These are phyloP conservation scores for Metaphire vulgaris DNA, from an alignment of 1,140 invertebrate genomes.

Conservation along the genomic window DNA sequence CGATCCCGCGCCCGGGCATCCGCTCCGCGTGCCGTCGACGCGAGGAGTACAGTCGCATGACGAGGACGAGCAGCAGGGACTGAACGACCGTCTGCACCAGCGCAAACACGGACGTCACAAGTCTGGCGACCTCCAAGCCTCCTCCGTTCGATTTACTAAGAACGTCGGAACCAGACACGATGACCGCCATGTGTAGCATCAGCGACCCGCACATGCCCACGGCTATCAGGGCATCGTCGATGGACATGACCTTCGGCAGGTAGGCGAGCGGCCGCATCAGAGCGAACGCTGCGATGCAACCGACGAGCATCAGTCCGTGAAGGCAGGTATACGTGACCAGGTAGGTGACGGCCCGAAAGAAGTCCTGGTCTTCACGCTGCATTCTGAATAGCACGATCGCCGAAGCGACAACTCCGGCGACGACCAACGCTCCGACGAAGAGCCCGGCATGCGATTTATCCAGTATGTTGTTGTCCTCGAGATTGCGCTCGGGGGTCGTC, in stretches of 20 bases:
- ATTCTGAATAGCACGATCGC: slow-evolving; percentile 21
- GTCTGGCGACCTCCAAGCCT: not conserved
- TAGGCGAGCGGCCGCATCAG: slow-evolving; percentile 1
- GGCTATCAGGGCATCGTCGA: slow-evolving; percentile 21
- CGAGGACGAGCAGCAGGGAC: slow-evolving; percentile 15
- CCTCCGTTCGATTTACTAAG: not conserved
- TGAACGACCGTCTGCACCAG: slow-evolving; percentile 9
- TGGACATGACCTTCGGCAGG: slow-evolving; percentile 8
- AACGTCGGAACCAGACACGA: slow-evolving; percentile 4
- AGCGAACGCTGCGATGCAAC: not conserved
- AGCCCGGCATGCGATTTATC: slow-evolving; percentile 24
- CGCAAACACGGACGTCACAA: not conserved
- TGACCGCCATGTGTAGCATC: slow-evolving; percentile 8
- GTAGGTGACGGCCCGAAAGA: not conserved
- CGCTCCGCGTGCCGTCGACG: not conserved
- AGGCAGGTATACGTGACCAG: slow-evolving; percentile 12
- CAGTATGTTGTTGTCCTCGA: not conserved
- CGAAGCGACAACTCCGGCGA: slow-evolving; percentile 22
- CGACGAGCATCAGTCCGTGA: slow-evolving; percentile 5
- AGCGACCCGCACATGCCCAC: slow-evolving; percentile 22
- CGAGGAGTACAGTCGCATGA: slow-evolving; percentile 11
- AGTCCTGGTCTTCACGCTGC: not conserved
- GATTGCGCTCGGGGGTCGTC: not conserved
- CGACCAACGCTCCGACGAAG: slow-evolving; percentile 19
- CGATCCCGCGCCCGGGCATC: slow-evolving; percentile 22